Evolutionary conservation across 2,888 invertebrate species (phyloP), one percentile per base, ranked within the genome.

Genomic region (Conistra vaccinii): DNA sequence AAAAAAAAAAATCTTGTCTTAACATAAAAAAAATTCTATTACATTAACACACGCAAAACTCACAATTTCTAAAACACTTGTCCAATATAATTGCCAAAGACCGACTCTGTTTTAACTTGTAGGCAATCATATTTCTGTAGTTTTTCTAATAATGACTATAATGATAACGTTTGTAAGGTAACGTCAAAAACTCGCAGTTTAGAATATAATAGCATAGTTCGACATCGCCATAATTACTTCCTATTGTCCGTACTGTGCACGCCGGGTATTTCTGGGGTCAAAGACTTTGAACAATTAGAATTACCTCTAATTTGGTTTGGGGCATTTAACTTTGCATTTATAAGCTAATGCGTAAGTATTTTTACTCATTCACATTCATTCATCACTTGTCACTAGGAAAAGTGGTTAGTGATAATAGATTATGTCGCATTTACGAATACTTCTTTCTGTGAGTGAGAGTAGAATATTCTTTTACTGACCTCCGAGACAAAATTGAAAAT

Each of bases 151-250:
- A 32, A 57, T 32, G 42, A 14, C 4, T 45, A 48, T 17, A n/a
- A 23, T 73, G 9, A 32, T 62, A 17, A 48, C 0, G 5, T 55
- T 58, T 26, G 32, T 35, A n/a, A 51, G 0, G 7, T 51, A 42
- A 58, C n/a, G 10, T 29, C 20, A 29, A 65, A 62, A 74, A 63
- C 45, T 23, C 10, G 6, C 6, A 42, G 29, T 65, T 75, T 12
- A 75, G 4, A n/a, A n/a, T n/a, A 60, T 65, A 75, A 81, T 81
- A 45, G 29, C 81, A 60, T 60, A 60, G n/a, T 45, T 63, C 9
- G 60, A 9, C 20, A n/a, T 63, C 9, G 60, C 6, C 20, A n/a
- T 77, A 73, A 81, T 77, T 65, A n/a, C 45, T 35, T 81, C 45
- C 45, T 74, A 77, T 81, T 81, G 58, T 77, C 14, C 7, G 5